Evolutionary conservation across 2,888 invertebrate species (phyloP).

Genomic region (Anodontia alba): DNA sequence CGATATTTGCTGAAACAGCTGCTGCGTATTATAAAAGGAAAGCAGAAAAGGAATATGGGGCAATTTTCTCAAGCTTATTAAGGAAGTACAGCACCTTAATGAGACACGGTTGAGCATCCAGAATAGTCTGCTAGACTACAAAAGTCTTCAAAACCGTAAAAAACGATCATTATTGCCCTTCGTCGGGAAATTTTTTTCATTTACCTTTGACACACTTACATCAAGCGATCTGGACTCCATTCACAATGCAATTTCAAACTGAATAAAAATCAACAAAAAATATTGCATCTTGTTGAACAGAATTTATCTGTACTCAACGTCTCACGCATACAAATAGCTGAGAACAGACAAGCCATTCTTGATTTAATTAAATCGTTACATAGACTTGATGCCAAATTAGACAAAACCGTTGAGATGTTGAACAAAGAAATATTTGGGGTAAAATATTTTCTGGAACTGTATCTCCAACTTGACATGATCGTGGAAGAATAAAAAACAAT

Average conservation of each 20-base stretch:
- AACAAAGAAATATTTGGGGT: conserved; percentile 2
- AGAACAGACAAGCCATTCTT: conserved; percentile 26
- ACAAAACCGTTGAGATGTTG: neutral
- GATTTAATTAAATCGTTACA: conserved; percentile 17
- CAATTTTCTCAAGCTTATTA: neutral
- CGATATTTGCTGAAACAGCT: neutral
- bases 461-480: conserved; percentile 23
- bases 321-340: conserved; percentile 23
- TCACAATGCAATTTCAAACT: conserved; percentile 16
- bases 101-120: neutral
- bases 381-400: conserved; percentile 12
- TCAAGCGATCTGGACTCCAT: conserved; percentile 28
- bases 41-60: neutral
- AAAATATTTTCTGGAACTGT: conserved; percentile 27
- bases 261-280: conserved; percentile 33
- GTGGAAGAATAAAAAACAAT: conserved; percentile 8
- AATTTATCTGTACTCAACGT: conserved; percentile 29
- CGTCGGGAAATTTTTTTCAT: conserved; percentile 19
- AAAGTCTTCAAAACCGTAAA: neutral
- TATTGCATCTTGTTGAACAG: conserved; percentile 25
- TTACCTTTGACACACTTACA: conserved; percentile 30
- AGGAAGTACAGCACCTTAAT: neutral
- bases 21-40: neutral
- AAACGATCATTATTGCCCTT: conserved; percentile 25
- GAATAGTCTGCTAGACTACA: neutral